Evolutionary conservation across 1,140 invertebrate genomes (phyloP).

Genomic region (Zaprionus africanus): DNA sequence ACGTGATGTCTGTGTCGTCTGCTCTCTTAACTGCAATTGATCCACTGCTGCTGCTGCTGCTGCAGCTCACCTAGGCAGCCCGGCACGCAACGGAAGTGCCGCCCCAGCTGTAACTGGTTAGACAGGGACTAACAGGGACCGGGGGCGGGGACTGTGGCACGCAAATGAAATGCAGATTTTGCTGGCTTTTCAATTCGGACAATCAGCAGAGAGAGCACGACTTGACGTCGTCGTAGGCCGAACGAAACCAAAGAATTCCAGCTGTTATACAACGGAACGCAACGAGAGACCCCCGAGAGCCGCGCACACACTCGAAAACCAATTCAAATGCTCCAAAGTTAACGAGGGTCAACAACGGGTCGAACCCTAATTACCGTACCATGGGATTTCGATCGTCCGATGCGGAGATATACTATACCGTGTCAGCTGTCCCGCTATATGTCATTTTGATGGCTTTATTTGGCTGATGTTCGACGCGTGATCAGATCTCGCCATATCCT

Average conservation of each 20-base stretch:
- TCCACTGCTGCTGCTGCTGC: background rate
- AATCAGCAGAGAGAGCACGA: conserved; percentile 15
- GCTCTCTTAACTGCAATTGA: conserved; percentile 31
- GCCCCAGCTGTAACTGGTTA: conserved; percentile 37
- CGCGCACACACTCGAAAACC: background rate
- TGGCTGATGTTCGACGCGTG: background rate
- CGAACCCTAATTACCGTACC: conserved; percentile 23
- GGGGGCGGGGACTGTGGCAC: background rate
- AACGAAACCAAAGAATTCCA: conserved; percentile 25
- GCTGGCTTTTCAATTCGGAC: conserved; percentile 35
- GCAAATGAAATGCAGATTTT: conserved; percentile 47
- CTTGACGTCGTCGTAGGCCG: conserved; percentile 6
- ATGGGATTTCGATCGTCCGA: conserved; percentile 1
- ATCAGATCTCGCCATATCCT: background rate
- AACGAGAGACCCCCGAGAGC: background rate
- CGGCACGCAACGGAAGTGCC: conserved; percentile 32
- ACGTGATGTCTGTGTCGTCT: conserved; percentile 30
- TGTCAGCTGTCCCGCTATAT: background rate
- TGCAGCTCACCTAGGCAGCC: conserved; percentile 13
- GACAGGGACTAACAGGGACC: background rate
- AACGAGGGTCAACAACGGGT: conserved; percentile 37
- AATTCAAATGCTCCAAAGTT: conserved; percentile 38
- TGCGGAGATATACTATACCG: background rate
- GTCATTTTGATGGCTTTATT: conserved; percentile 4
- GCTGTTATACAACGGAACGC: background rate